Percentiles rank a stretch among this genome's conserved stretches.
Evolutionary conservation across 1,140 invertebrate species (phyloP).

Genomic region (Brachionus calyciflorus): DNA sequence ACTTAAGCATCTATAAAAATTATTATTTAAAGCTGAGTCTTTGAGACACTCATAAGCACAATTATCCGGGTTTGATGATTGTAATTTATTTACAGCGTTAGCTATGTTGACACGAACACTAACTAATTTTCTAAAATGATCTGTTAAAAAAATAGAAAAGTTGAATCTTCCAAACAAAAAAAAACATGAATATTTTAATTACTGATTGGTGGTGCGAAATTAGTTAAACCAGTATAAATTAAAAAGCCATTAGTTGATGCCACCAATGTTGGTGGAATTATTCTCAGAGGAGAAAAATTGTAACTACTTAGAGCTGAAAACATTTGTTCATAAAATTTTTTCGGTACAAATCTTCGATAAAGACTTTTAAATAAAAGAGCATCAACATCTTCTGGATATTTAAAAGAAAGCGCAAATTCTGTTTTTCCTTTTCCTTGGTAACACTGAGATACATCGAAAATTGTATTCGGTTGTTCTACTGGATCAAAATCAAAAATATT

Average conservation of each 20-base stretch:
- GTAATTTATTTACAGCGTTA: not conserved
- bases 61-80: constrained; percentile 6
- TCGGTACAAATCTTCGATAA: not conserved
- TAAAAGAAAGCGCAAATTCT: constrained; percentile 26
- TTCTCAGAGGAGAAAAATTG: constrained; percentile 26
- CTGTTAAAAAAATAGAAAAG: not conserved
- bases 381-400: constrained; percentile 17
- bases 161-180: not conserved
- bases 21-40: constrained; percentile 5
- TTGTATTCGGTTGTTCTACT: not conserved
- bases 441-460: constrained; percentile 25
- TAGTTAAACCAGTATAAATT: constrained; percentile 32
- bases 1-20: constrained; percentile 39
- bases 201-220: constrained; percentile 23
- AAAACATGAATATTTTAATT: not conserved
- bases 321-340: constrained; percentile 13
- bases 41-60: constrained; percentile 32
- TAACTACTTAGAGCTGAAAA: not conserved
- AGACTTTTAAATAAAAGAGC: not conserved
- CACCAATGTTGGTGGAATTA: constrained; percentile 13
- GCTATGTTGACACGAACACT: not conserved
- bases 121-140: constrained; percentile 13
- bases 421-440: constrained; percentile 17
- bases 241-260: not conserved
- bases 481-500: constrained; percentile 37